phyloP scores from a whole-genome alignment of 2,888 invertebrate genomes.

The Steinernema carpocapsae region DNA sequence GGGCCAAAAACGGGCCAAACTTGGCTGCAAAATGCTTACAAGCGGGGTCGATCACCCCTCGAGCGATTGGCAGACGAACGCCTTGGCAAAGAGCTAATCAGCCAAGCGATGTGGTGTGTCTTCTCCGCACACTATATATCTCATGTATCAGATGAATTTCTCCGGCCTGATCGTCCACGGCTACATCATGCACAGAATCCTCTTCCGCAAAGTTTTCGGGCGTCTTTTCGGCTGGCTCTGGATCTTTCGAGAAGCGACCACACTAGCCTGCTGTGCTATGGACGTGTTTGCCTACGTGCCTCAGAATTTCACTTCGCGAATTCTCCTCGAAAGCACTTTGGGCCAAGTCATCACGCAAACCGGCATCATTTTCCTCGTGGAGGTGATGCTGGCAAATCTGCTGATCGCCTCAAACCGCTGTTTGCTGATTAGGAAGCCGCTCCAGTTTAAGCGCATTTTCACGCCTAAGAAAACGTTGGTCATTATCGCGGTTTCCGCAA shows the following conservation, averaged over 20 bases:
- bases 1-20: no score
- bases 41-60: no score
- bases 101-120: no score
- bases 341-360: not conserved
- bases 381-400: not conserved
- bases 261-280: not conserved
- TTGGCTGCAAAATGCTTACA: no score
- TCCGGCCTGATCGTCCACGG: not conserved
- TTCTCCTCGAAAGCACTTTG: not conserved
- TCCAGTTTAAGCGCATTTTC: not conserved
- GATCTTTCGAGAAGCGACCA: not conserved
- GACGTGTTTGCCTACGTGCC: not conserved
- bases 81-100: no score
- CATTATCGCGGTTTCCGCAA: not conserved
- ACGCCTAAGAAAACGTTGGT: not conserved
- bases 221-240: constrained; percentile 10
- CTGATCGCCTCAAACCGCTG: constrained; percentile 21
- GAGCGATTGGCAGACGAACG: no score
- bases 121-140: no score
- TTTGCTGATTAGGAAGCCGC: not conserved
- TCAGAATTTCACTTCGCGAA: not conserved
- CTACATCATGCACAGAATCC: not conserved
- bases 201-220: not conserved
- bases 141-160: not conserved
- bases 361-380: not conserved